Percentiles rank a stretch among this genome's conserved stretches.
These are phyloP conservation scores for Rhagologus leucostigma DNA, from an alignment of 2,113 vertebrate genomes.

Conservation along the genomic window DNA sequence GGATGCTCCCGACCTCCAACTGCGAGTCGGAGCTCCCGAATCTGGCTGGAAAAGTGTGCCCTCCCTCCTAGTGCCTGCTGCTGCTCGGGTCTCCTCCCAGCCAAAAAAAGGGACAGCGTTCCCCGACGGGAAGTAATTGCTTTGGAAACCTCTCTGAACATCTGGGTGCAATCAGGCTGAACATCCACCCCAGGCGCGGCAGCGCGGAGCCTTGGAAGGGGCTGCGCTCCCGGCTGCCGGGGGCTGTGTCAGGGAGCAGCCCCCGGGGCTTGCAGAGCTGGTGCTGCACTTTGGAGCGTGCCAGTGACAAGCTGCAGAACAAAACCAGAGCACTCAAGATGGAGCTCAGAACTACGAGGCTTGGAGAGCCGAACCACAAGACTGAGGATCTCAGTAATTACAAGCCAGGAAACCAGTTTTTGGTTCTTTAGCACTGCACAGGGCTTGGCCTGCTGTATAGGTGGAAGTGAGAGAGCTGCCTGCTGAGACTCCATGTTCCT, in stretches of 20 bases:
- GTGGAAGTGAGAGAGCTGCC: not conserved
- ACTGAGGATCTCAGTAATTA: not conserved
- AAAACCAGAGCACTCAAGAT: not conserved
- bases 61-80: not conserved
- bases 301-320: not conserved
- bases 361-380: not conserved
- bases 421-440: not conserved
- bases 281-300: not conserved
- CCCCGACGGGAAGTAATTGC: not conserved
- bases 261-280: not conserved
- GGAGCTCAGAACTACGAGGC: not conserved
- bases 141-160: not conserved
- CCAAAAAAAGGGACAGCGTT: not conserved
- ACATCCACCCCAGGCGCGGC: not conserved
- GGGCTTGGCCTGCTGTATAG: not conserved
- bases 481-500: not conserved
- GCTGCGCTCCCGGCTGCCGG: not conserved
- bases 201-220: not conserved
- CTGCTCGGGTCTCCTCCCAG: not conserved
- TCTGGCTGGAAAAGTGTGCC: not conserved
- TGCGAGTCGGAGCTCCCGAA: not conserved
- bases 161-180: slow-evolving; percentile 6
- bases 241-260: not conserved
- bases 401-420: not conserved
- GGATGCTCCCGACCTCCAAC: not conserved